These are phyloP conservation scores for Lycopodina hypogea DNA, from an alignment of 37 sponge, comb jelly and placozoan species.

Conservation along the genomic window DNA sequence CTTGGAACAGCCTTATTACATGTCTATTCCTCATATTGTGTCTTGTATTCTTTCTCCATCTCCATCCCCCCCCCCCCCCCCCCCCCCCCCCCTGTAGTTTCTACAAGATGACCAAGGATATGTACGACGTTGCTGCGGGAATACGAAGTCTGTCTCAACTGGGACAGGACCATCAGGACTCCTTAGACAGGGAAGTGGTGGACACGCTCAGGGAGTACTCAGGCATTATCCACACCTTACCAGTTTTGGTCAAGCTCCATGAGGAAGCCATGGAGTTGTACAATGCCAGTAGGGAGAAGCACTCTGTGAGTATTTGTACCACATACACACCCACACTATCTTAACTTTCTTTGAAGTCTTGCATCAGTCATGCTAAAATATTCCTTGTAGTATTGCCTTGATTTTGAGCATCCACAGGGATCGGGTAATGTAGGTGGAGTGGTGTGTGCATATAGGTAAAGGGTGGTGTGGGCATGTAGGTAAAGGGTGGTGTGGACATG, in stretches of 20 bases:
- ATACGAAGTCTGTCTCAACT: constrained; percentile 24
- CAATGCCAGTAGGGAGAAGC: constrained; percentile 69
- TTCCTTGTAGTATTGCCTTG: no score
- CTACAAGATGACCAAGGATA: constrained; percentile 24
- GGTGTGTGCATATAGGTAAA: no score
- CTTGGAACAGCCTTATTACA: no score
- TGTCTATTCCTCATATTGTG: no score
- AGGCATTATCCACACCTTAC: constrained; percentile 70
- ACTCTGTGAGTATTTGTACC: constrained; percentile 61
- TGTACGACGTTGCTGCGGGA: constrained; percentile 41
- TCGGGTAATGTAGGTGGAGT: no score
- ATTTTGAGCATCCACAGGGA: no score
- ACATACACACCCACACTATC: no score
- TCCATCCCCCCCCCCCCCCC: neutral
- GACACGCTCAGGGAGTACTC: constrained; percentile 50
- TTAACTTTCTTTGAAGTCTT: no score
- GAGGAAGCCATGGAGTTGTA: constrained; percentile 75
- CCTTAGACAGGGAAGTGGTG: constrained; percentile 38
- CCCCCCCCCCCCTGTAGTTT: constrained; percentile 32
- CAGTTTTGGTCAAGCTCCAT: constrained; percentile 66
- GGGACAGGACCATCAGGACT: constrained; percentile 45
- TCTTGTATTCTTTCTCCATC: no score
- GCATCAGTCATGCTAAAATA: no score
- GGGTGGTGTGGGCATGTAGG: no score
- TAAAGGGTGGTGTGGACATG: no score